Conservation (phyloP, 2,113 vertebrate genomes). For the Panthera leo region DNA sequence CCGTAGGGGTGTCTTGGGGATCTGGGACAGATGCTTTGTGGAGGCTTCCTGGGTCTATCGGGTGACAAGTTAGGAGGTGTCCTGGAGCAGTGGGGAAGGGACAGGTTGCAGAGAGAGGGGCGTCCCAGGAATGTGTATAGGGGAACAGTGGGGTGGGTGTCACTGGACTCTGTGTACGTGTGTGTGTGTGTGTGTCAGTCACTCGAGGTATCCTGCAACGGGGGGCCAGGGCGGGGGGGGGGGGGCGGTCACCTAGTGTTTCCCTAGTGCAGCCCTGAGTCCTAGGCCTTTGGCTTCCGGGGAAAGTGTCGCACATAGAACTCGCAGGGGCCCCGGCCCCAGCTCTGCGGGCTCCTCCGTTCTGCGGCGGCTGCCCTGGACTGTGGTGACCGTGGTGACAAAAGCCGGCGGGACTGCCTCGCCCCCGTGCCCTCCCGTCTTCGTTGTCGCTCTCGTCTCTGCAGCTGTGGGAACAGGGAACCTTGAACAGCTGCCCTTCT, state of each 20-base stretch:
- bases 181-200: neutral
- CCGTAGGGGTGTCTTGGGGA: neutral
- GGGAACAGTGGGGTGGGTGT: neutral
- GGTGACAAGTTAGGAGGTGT: neutral
- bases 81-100: neutral
- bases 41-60: neutral
- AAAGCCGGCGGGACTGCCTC: neutral
- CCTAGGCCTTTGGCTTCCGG: neutral
- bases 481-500: slow-evolving; percentile 10
- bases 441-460: neutral
- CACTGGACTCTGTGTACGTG: neutral
- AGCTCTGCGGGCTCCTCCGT: neutral
- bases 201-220: neutral
- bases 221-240: neutral
- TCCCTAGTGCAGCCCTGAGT: neutral
- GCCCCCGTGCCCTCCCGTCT: neutral
- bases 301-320: neutral
- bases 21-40: neutral
- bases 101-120: neutral
- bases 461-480: slow-evolving; percentile 19
- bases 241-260: neutral
- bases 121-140: slow-evolving; percentile 35
- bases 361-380: neutral
- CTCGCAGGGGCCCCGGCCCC: no score
- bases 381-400: neutral